phyloP scores from a whole-genome alignment of 2,113 vertebrate species.

The Nettapus auritus region DNA sequence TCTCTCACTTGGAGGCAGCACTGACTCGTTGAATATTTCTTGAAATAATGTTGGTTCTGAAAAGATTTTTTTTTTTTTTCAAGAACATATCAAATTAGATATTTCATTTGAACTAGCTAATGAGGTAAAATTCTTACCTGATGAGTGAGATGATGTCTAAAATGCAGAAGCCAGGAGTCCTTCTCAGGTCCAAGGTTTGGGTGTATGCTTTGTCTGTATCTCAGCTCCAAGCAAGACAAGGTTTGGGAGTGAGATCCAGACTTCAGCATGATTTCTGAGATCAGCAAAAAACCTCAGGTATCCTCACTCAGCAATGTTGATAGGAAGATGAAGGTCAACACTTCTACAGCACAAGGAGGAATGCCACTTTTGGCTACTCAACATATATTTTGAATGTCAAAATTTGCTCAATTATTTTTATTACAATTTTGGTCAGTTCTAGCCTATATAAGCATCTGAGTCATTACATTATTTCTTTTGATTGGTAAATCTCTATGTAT shows the following conservation, averaged over 20 bases:
- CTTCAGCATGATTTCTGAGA: neutral
- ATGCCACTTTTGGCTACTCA: neutral
- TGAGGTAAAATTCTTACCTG: neutral
- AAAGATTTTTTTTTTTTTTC: neutral
- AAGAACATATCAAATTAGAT: neutral
- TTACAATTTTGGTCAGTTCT: rapidly evolving
- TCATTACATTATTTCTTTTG: neutral
- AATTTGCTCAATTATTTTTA: neutral
- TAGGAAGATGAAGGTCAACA: neutral
- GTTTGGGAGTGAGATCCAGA: neutral
- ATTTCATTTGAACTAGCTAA: neutral
- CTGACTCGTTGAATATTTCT: neutral
- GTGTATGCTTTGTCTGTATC: neutral
- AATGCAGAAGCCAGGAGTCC: neutral
- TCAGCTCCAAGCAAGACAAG: neutral
- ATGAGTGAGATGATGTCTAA: neutral
- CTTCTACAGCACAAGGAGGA: neutral
- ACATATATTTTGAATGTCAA: neutral
- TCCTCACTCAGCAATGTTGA: neutral
- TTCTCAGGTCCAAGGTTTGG: neutral
- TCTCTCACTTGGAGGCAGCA: neutral
- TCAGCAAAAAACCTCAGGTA: neutral
- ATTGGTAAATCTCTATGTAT: neutral
- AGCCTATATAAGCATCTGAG: neutral
- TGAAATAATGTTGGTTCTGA: neutral